Evolutionary conservation across 2,113 vertebrate species (phyloP).

Genomic region (Chiloscyllium plagiosum): DNA sequence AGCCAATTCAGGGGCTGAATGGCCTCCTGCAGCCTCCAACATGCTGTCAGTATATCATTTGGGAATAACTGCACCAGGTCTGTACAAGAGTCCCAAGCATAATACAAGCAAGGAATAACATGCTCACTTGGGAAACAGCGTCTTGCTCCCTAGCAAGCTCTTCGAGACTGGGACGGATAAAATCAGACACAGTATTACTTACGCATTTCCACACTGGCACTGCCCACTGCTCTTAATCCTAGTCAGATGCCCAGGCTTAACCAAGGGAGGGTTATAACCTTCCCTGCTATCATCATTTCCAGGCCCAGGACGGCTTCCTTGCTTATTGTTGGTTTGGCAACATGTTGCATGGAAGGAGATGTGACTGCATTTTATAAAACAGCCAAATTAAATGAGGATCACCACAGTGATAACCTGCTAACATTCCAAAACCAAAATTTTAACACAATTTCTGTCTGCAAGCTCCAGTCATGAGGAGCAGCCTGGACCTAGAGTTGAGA

Average conservation of each 20-base stretch:
- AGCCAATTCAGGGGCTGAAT: neutral
- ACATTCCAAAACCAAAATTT: constrained; percentile 22
- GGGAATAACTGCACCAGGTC: neutral
- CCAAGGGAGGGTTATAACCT: too few relatives aligned
- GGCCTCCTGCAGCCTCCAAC: neutral
- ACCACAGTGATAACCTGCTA: constrained; percentile 30
- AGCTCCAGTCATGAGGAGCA: neutral
- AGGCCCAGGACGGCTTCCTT: neutral
- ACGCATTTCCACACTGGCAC: neutral
- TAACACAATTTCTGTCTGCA: neutral
- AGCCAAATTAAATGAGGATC: constrained; percentile 28
- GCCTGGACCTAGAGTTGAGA: neutral
- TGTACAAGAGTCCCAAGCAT: neutral
- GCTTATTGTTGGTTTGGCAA: neutral
- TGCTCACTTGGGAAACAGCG: neutral
- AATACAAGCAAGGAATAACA: too few relatives aligned
- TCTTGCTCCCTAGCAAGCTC: neutral
- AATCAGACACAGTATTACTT: neutral
- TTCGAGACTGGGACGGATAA: neutral
- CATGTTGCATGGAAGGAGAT: constrained; percentile 10
- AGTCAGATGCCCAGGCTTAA: neutral
- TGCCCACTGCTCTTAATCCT: neutral
- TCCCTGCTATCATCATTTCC: neutral
- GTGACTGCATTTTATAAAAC: neutral
- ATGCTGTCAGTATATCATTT: too few relatives aligned